These are phyloP conservation scores for Eurois occulta DNA, from an alignment of 2,888 invertebrate genomes.

Conservation along the genomic window DNA sequence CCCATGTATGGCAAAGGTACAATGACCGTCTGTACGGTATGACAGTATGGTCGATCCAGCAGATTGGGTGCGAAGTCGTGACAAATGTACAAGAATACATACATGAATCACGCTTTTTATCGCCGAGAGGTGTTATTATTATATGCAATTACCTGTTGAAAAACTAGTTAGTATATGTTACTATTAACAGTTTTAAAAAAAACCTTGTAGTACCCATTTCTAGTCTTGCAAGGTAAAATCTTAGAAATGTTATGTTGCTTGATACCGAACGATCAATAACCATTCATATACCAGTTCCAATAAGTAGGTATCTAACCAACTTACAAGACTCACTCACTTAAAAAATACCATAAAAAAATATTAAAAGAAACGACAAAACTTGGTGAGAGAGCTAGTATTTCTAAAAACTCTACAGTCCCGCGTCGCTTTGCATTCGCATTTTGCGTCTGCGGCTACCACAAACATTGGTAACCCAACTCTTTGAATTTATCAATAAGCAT, in stretches of 20 bases:
- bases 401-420: not conserved
- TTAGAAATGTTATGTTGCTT: not conserved
- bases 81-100: constrained; percentile 44
- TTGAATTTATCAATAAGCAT: not conserved
- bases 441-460: not conserved
- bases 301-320: not conserved
- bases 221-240: not conserved
- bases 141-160: constrained; percentile 10
- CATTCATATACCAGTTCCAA: not conserved
- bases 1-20: constrained; percentile 4
- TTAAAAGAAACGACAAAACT: not conserved
- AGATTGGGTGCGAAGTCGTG: constrained; percentile 50
- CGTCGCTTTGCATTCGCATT: not conserved
- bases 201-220: not conserved
- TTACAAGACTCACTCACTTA: not conserved
- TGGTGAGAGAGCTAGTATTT: not conserved
- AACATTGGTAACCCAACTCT: not conserved
- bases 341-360: not conserved
- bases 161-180: constrained; percentile 25
- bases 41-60: constrained; percentile 14
- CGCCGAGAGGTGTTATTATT: constrained; percentile 3
- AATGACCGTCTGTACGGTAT: constrained; percentile 17
- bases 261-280: not conserved
- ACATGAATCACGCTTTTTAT: constrained; percentile 38
- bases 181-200: not conserved